Base-by-base conservation (phyloP, 2,113 vertebrate genomes). In the Lonchura striata region DNA sequence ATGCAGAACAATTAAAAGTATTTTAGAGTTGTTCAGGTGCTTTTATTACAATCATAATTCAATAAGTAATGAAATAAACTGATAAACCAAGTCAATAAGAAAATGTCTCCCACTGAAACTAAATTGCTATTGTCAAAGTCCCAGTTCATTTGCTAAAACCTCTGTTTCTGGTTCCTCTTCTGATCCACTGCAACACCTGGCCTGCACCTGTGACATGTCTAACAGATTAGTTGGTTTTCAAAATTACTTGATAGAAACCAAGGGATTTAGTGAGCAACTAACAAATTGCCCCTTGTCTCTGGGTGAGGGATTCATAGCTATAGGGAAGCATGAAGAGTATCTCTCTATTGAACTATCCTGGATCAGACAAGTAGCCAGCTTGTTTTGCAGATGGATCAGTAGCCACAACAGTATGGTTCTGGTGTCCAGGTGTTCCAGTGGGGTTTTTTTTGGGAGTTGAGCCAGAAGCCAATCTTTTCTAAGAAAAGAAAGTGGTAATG, bases 241-340 rank as follows among this genome's bases (percentile, higher is more conserved):
- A 95, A 95, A 88, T 60, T 60, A 79, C 85, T 96, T 91, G 59
- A 82, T 83, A 71, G 82, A 97, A 91, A 86, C 61, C 82, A 93
- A 88, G 9, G 25, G 42, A 65, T 76, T 60, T 59, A 93, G 87
- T 42, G 81, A 95, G 69, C 56, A 70, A 27, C 91, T 88, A 85
- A 94, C 33, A 78, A 71, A 96, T 91, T 86, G 81, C 21, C 27
- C 57, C n/a, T 49, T 78, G 80, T 96, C 11, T 31, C 69, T 82
- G 60, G 10, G 37, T 76, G 66, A 64, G 42, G 52, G 44, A 49
- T 83, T 53, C 27, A 22, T 22, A 50, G 80, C 75, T 74, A 6
- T 13, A 41, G 57, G 24, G 72, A 94, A 71, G 25, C 37, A 28
- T 6, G 27, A 88, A 46, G 30, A 41, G 23, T 20, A 14, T 54